These are phyloP conservation scores for Hycleus cichorii DNA, from an alignment of 1,140 invertebrate species.

Conservation along the genomic window DNA sequence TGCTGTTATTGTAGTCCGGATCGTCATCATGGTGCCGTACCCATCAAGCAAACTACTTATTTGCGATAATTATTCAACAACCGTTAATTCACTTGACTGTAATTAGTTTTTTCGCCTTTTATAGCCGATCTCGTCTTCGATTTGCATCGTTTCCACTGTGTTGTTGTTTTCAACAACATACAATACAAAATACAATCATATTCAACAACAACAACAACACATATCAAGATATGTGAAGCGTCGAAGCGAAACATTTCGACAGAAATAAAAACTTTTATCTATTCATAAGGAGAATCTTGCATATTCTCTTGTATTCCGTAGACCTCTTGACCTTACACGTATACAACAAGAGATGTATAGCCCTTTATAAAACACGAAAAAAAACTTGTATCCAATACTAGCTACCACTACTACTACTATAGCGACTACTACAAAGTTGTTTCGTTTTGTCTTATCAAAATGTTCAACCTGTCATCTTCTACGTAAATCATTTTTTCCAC, in stretches of 20 bases:
- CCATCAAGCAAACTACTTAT: slow-evolving; percentile 13
- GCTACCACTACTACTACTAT: too few relatives aligned
- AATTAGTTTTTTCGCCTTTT: slow-evolving; percentile 2
- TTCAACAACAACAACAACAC: too few relatives aligned
- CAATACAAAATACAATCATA: too few relatives aligned
- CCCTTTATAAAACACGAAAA: neutral
- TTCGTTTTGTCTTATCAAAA: slow-evolving; percentile 11
- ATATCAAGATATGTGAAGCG: slow-evolving; percentile 4
- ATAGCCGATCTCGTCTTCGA: neutral
- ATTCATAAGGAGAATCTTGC: slow-evolving; percentile 5
- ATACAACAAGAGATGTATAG: neutral
- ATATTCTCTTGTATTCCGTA: slow-evolving; percentile 9
- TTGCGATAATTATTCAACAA: slow-evolving; percentile 11
- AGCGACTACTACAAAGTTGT: slow-evolving; percentile 7
- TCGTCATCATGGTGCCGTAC: slow-evolving; percentile 1
- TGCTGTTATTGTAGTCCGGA: too few relatives aligned
- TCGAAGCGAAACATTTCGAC: slow-evolving; percentile 13
- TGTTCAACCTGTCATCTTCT: slow-evolving; percentile 4
- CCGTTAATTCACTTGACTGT: slow-evolving; percentile 7
- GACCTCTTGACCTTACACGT: slow-evolving; percentile 13
- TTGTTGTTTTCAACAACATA: too few relatives aligned
- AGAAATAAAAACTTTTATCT: slow-evolving; percentile 13
- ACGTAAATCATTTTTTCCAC: slow-evolving; percentile 5
- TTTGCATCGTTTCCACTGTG: neutral
- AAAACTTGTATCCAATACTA: too few relatives aligned